Conservation (phyloP, 2,888 invertebrate genomes). For the Scaeva pyrastri region DNA sequence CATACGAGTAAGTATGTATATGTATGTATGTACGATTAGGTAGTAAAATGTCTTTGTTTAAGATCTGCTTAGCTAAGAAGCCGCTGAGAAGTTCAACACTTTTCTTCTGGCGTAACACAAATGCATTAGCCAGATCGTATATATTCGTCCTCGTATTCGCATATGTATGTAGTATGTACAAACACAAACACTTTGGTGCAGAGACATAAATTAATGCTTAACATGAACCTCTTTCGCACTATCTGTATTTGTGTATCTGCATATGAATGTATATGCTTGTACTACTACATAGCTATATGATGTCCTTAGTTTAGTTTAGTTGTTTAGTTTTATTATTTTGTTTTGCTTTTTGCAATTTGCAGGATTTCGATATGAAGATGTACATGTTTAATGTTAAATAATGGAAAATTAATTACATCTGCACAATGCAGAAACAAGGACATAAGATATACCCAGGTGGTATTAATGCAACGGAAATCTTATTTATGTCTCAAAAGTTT, state of each 20-base stretch:
- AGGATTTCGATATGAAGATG: conserved; percentile 43
- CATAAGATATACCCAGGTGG: conserved; percentile 42
- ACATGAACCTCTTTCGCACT: conserved; percentile 39
- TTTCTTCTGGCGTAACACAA: conserved; percentile 24
- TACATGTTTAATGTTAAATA: conserved; percentile 48
- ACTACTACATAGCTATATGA: neutral
- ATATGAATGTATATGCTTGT: too few species aligned
- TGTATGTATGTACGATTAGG: too few species aligned
- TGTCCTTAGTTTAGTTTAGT: conserved; percentile 26
- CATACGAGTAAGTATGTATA: too few species aligned
- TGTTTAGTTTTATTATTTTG: conserved; percentile 9
- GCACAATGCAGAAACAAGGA: conserved; percentile 50
- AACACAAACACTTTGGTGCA: conserved; percentile 50
- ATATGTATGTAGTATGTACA: neutral
- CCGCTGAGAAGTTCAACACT: conserved; percentile 52
- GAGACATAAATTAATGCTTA: conserved; percentile 51
- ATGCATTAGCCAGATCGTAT: conserved; percentile 48
- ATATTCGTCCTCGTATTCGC: neutral
- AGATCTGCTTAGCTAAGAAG: conserved; percentile 50
- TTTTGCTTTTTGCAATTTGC: conserved; percentile 36
- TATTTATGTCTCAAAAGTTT: conserved; percentile 47
- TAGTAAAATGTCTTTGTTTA: conserved; percentile 48
- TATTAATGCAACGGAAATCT: conserved; percentile 45
- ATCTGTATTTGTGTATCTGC: neutral
- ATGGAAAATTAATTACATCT: conserved; percentile 66